Conservation (phyloP, 2,113 vertebrate species). For the Oryzias javanicus region DNA sequence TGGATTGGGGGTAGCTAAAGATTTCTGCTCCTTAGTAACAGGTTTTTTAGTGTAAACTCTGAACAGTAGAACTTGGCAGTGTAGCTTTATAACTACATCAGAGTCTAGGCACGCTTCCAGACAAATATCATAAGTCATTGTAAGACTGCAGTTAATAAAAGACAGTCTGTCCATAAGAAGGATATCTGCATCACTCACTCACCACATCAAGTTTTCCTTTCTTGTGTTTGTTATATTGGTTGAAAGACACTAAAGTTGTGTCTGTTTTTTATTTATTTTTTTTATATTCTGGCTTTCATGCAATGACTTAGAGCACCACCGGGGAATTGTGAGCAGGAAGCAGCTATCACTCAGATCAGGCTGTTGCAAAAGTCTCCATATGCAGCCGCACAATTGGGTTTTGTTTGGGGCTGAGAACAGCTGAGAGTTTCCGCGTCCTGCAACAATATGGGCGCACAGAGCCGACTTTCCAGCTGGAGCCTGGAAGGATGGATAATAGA, state of each 20-base stretch:
- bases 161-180: conserved; percentile 28
- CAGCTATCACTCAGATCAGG: background rate
- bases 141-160: conserved; percentile 43
- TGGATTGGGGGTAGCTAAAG: conserved; percentile 17
- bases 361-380: conserved; percentile 6
- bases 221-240: conserved; percentile 9
- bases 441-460: conserved; percentile 12
- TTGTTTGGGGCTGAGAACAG: conserved; percentile 1
- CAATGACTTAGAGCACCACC: conserved; percentile 12
- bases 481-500: conserved; percentile 8
- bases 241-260: conserved; percentile 28
- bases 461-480: conserved; percentile 9
- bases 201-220: background rate
- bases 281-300: conserved; percentile 12
- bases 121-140: conserved; percentile 41
- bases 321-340: conserved; percentile 6
- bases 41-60: conserved; percentile 19
- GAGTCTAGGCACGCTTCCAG: conserved; percentile 45
- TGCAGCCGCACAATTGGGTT: conserved; percentile 2
- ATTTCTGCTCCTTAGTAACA: conserved; percentile 22
- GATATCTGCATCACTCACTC: conserved; percentile 44
- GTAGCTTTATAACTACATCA: conserved; percentile 47
- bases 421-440: conserved; percentile 11
- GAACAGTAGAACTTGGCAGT: conserved; percentile 42
- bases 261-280: conserved; percentile 21